Evolutionary conservation across 2,113 vertebrate genomes (phyloP).

Genomic region (Gambusia holbrooki): DNA sequence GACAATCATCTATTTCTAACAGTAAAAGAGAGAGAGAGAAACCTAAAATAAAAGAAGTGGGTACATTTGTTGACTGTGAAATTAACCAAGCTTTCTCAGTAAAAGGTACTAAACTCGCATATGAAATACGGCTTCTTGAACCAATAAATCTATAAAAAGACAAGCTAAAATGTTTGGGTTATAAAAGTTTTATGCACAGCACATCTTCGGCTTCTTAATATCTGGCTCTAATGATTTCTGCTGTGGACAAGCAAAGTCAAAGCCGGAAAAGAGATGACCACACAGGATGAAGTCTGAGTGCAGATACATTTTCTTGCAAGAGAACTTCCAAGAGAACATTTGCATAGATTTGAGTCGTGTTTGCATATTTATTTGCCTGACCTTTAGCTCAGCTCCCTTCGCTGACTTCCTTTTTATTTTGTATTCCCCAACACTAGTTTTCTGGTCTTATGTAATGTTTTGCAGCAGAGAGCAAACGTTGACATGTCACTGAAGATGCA

Average conservation of each 20-base stretch:
- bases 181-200: constrained; percentile 19
- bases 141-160: neutral
- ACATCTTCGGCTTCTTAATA: constrained; percentile 31
- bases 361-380: constrained; percentile 57
- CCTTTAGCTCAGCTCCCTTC: constrained; percentile 35
- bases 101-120: constrained; percentile 9
- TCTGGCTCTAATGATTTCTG: neutral
- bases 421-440: neutral
- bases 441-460: no score
- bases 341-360: constrained; percentile 44
- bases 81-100: neutral
- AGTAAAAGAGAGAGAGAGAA: constrained; percentile 40
- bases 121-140: constrained; percentile 1
- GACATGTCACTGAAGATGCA: neutral
- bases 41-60: constrained; percentile 24
- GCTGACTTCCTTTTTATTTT: constrained; percentile 6
- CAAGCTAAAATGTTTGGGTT: constrained; percentile 2
- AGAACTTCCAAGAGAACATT: constrained; percentile 36
- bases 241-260: constrained; percentile 3
- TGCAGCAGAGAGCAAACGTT: neutral
- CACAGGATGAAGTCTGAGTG: constrained; percentile 21
- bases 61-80: constrained; percentile 3
- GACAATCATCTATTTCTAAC: constrained; percentile 58
- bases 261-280: constrained; percentile 32
- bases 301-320: constrained; percentile 24